Conservation (phyloP, 2,888 invertebrate species). For the Caenorhabditis zanzibari region DNA sequence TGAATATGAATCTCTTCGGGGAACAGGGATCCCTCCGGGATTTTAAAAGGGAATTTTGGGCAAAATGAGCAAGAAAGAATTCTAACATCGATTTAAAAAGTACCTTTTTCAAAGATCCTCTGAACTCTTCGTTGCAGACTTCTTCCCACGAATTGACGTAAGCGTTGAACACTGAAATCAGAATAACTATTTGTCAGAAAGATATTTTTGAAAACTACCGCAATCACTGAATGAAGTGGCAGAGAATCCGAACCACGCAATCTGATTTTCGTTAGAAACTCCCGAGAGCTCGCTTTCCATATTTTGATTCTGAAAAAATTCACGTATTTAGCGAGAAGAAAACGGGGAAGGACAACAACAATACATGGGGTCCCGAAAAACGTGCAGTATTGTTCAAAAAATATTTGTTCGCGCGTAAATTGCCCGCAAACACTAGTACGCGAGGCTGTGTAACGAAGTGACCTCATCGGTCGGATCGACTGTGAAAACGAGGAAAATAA, state of each 20-base stretch:
- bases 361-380: too few relatives aligned
- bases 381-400: slow-evolving; percentile 1
- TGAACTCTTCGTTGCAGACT: slow-evolving; percentile 45
- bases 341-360: too few relatives aligned
- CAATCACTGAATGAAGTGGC: slow-evolving; percentile 45
- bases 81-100: too few relatives aligned
- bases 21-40: not conserved
- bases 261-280: slow-evolving; percentile 44
- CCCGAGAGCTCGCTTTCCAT: slow-evolving; percentile 58
- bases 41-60: too few relatives aligned
- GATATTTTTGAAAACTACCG: slow-evolving; percentile 11
- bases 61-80: too few relatives aligned
- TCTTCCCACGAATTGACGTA: slow-evolving; percentile 53
- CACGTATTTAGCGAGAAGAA: not conserved
- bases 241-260: slow-evolving; percentile 52
- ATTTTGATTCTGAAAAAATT: slow-evolving; percentile 7
- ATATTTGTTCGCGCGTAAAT: not conserved
- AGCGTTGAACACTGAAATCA: slow-evolving; percentile 38
- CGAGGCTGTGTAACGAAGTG: not conserved
- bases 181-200: too few relatives aligned
- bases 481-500: not conserved
- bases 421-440: not conserved
- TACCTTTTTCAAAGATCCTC: slow-evolving; percentile 25
- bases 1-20: not conserved
- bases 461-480: too few relatives aligned